phyloP scores from a whole-genome alignment of 1,140 invertebrate species.

The Chrysomallon squamiferum region DNA sequence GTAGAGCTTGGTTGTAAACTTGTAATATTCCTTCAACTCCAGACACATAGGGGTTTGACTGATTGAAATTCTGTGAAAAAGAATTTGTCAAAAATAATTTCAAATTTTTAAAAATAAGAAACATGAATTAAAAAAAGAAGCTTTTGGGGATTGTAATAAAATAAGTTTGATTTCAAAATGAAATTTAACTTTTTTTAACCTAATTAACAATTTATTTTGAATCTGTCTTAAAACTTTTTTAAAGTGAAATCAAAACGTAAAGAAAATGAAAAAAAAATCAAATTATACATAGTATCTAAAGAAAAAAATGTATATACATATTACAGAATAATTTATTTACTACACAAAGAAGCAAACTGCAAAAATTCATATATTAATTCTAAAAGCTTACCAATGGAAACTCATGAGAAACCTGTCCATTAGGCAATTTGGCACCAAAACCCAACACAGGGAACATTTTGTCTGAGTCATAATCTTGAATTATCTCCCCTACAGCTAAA shows the following conservation, averaged over 20 bases:
- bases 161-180: not conserved
- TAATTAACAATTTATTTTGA: too few species aligned
- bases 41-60: slow-evolving; percentile 49
- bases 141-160: too few species aligned
- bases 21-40: slow-evolving; percentile 65
- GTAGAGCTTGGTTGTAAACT: slow-evolving; percentile 62
- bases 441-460: slow-evolving; percentile 63
- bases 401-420: slow-evolving; percentile 57
- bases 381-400: slow-evolving; percentile 54
- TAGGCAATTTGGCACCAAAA: slow-evolving; percentile 58
- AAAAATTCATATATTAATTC: not conserved
- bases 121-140: too few species aligned
- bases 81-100: too few species aligned
- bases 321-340: not conserved
- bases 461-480: slow-evolving; percentile 70
- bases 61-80: slow-evolving; percentile 42
- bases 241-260: too few species aligned
- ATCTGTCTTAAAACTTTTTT: too few species aligned
- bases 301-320: too few species aligned
- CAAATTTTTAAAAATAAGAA: too few species aligned
- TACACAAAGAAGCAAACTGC: too few species aligned
- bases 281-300: too few species aligned
- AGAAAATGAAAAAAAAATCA: too few species aligned
- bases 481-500: slow-evolving; percentile 70
- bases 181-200: too few species aligned